These are phyloP conservation scores for Steromphala cineraria DNA, from an alignment of 2,888 invertebrate species.

Conservation along the genomic window DNA sequence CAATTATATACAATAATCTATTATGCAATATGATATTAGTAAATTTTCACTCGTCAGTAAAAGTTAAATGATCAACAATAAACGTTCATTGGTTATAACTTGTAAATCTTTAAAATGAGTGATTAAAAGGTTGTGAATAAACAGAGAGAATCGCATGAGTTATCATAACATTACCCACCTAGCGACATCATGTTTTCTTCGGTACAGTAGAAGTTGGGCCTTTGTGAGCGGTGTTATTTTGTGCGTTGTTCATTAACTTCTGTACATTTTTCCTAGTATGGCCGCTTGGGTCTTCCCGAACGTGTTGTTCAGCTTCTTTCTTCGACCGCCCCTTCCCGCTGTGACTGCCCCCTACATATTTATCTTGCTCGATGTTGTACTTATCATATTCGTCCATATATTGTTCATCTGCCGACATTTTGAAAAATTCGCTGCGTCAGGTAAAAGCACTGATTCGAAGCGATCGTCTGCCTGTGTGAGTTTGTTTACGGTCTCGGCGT, in stretches of 20 bases:
- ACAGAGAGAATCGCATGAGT: too few relatives aligned
- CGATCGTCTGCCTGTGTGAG: neutral
- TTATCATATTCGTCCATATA: slow-evolving; percentile 84
- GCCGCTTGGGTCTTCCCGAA: slow-evolving; percentile 93
- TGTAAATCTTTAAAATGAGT: too few relatives aligned
- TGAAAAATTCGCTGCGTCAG: neutral
- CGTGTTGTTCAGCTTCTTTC: slow-evolving; percentile 90
- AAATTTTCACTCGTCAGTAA: too few relatives aligned
- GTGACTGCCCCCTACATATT: slow-evolving; percentile 89
- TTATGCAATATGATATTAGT: too few relatives aligned
- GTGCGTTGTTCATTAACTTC: slow-evolving; percentile 70
- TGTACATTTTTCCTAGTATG: slow-evolving; percentile 91
- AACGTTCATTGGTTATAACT: too few relatives aligned
- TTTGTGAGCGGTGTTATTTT: slow-evolving; percentile 41
- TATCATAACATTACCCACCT: neutral
- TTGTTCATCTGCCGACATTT: slow-evolving; percentile 32
- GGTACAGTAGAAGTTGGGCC: neutral
- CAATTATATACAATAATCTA: too few relatives aligned
- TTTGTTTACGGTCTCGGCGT: neutral
- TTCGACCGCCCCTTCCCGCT: slow-evolving; percentile 93
- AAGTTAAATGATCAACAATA: too few relatives aligned
- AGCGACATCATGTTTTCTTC: neutral
- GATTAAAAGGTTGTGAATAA: too few relatives aligned
- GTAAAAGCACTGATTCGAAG: neutral
- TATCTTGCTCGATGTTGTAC: slow-evolving; percentile 95